phyloP scores from a whole-genome alignment of 2,797 vertebrate genomes.

The Lacerta agilis region DNA sequence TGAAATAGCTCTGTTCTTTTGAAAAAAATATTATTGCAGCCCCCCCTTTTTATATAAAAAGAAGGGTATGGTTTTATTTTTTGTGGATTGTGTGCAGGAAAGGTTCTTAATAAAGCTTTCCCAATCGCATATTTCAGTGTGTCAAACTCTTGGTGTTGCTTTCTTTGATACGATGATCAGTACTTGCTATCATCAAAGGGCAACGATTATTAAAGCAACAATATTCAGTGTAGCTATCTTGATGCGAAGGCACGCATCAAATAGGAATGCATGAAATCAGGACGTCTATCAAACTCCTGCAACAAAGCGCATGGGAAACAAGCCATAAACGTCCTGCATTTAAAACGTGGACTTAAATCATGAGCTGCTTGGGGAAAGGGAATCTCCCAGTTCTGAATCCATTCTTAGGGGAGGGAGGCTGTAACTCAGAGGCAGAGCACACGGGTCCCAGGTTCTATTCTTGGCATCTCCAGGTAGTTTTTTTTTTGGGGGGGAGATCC shows the following conservation, averaged over 20 bases:
- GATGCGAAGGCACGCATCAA: constrained; percentile 26
- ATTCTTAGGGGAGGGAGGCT: not conserved
- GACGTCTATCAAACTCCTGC: not conserved
- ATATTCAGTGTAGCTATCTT: constrained; percentile 2
- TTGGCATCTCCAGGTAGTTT: too few species aligned
- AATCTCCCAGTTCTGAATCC: not conserved
- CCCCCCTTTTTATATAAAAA: not conserved
- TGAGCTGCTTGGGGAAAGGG: rapidly evolving
- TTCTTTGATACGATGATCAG: not conserved
- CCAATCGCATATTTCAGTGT: not conserved
- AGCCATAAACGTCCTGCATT: not conserved
- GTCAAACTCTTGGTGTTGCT: constrained; percentile 5
- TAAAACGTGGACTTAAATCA: not conserved
- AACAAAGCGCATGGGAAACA: constrained; percentile 16
- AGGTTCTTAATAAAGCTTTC: constrained; percentile 15
- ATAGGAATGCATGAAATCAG: constrained; percentile 28
- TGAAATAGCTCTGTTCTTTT: not conserved
- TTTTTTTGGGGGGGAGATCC: too few species aligned
- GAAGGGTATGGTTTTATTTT: not conserved
- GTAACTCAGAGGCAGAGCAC: not conserved
- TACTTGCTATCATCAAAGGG: constrained; percentile 35
- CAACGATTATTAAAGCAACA: constrained; percentile 21
- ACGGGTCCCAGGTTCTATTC: too few species aligned
- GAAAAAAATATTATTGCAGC: not conserved
- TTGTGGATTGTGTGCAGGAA: too few species aligned